Evolutionary conservation across 1,140 invertebrate genomes (phyloP), one percentile per base, ranked within the genome.

Genomic region (Drosophila seguyi): DNA sequence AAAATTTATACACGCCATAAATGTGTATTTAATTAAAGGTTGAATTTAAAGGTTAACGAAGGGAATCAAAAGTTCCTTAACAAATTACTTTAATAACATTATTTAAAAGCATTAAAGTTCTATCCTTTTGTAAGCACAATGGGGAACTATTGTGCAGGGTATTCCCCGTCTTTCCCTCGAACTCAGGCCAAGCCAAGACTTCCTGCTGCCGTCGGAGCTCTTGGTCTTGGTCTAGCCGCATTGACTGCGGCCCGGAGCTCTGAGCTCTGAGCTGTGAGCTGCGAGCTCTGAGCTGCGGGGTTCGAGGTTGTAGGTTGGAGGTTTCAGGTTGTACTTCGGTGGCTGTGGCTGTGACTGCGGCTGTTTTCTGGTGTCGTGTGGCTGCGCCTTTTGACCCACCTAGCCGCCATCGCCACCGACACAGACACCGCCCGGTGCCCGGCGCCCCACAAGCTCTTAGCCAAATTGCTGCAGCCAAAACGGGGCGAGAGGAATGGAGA

Each of bases 311-410:
- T 16, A 62, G 66, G 36, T 27, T 50, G 27, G 16, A 31, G 18
- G 48, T 41, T 71, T 31, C 3, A 56, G 44, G n/a, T 31, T 52
- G 38, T 20, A 52, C 29, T n/a, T 68, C 50, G 45, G 58, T 76
- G 66, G 66, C 67, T 58, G 61, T 67, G 76, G 61, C 73, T 75
- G 63, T 60, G 66, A 62, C 42, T 81, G 82, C 71, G 69, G 68
- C 60, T 66, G 63, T 61, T 68, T 68, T 57, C 61, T 72, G 68
- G 62, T 75, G 71, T 79, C 63, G 77, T 81, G 78, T 81, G 76
- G 65, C 85, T 77, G 81, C 73, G 80, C 84, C 83, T 80, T 87
- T 80, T 87, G 83, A 87, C 83, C 83, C 82, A 80, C 75, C 84
- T 76, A 84, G 45, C 57, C 44, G 59, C 75, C 69, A 29, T 42